Evolutionary conservation across 2,888 invertebrate genomes (phyloP).

Genomic region (Eutolmus rufibarbis): DNA sequence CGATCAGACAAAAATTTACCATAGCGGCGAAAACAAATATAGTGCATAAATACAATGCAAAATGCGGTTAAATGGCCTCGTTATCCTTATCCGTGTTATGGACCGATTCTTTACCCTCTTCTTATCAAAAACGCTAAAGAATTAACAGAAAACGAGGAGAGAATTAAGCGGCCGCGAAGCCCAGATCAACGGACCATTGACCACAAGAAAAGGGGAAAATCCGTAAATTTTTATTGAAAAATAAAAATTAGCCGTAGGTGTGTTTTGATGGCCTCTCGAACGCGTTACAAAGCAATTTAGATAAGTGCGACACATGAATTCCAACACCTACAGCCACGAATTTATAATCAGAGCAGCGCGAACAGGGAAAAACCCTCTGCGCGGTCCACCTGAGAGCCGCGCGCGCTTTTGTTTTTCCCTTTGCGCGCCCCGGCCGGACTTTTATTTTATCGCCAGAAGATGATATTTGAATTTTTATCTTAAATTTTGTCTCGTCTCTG

Average conservation of each 20-base stretch:
- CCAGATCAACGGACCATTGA: conserved; percentile 14
- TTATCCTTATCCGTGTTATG: neutral
- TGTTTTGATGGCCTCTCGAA: conserved; percentile 44
- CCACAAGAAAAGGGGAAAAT: conserved; percentile 35
- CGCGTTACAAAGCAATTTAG: conserved; percentile 48
- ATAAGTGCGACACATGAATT: conserved; percentile 49
- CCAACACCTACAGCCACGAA: conserved; percentile 47
- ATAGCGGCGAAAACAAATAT: neutral
- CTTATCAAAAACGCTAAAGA: conserved; percentile 29
- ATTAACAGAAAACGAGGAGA: conserved; percentile 22
- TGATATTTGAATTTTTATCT: conserved; percentile 48
- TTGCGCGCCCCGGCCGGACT: neutral
- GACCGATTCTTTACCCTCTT: neutral
- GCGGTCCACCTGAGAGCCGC: neutral
- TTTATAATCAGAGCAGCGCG: conserved; percentile 35
- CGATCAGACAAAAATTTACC: neutral
- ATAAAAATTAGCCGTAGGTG: conserved; percentile 48
- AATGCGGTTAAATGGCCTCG: neutral
- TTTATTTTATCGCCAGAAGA: conserved; percentile 44
- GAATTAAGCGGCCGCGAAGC: neutral
- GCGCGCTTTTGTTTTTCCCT: neutral
- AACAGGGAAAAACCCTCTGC: neutral
- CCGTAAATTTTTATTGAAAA: conserved; percentile 47
- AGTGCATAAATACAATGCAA: neutral
- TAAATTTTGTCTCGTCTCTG: conserved; percentile 46